Percentiles rank a stretch among this genome's conserved stretches.
Conservation (phyloP, 2,797 vertebrate species). For the Danio jaintianensis region DNA sequence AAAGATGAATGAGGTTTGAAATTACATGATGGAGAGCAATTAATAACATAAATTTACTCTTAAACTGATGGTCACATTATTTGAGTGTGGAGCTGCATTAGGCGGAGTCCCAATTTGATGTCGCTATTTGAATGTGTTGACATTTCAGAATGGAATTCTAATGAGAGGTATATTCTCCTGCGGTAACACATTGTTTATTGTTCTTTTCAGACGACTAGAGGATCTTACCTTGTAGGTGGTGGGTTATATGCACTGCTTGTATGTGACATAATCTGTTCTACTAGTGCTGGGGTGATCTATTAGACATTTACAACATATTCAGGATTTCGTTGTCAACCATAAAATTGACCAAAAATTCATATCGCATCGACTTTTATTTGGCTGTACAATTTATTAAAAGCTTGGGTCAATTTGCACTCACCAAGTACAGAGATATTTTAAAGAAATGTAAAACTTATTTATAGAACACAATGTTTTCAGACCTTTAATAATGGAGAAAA, state of each 20-base stretch:
- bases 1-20: too few relatives aligned
- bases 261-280: slow-evolving; percentile 22
- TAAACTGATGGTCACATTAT: not conserved
- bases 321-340: not conserved
- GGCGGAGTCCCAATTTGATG: not conserved
- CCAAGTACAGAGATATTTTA: not conserved
- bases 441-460: too few relatives aligned
- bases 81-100: slow-evolving; percentile 12
- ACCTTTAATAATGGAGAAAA: too few relatives aligned
- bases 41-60: too few relatives aligned
- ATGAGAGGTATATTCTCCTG: slow-evolving; percentile 13
- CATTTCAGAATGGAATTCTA: slow-evolving; percentile 21
- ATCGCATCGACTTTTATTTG: not conserved
- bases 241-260: slow-evolving; percentile 60
- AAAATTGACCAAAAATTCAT: not conserved
- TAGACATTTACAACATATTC: not conserved
- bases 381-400: not conserved
- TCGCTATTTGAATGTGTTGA: slow-evolving; percentile 19
- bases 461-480: too few relatives aligned
- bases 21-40: too few relatives aligned
- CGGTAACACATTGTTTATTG: slow-evolving; percentile 46
- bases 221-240: slow-evolving; percentile 81
- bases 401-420: not conserved
- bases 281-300: slow-evolving; percentile 33
- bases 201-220: slow-evolving; percentile 67